Evolutionary conservation across 1,140 invertebrate genomes (phyloP).

Genomic region (Philaenus spumarius): DNA sequence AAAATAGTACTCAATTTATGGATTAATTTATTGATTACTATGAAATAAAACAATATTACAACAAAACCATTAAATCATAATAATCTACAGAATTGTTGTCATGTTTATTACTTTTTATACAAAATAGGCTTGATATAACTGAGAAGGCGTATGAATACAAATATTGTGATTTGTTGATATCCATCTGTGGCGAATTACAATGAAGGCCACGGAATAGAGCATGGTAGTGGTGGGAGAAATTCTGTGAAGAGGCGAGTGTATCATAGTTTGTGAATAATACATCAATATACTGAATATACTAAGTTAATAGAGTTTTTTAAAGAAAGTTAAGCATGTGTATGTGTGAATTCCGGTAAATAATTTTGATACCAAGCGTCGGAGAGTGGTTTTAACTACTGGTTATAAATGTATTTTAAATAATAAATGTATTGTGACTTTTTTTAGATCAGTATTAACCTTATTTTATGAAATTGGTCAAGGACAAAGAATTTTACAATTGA

Average conservation of each 20-base stretch:
- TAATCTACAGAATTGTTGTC: too few relatives aligned
- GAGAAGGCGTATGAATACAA: too few relatives aligned
- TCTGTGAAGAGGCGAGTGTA: not conserved
- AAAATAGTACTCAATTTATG: too few relatives aligned
- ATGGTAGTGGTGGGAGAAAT: not conserved
- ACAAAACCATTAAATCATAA: too few relatives aligned
- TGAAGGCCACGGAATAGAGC: not conserved
- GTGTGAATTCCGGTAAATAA: not conserved
- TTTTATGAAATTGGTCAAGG: constrained; percentile 3
- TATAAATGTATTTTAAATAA: not conserved
- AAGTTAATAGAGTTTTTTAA: not conserved
- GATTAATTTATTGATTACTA: too few relatives aligned
- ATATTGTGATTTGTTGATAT: constrained; percentile 3
- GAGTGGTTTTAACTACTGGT: not conserved
- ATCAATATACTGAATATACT: not conserved
- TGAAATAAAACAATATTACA: too few relatives aligned
- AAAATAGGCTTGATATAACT: too few relatives aligned
- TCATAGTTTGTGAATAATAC: not conserved
- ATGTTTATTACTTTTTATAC: too few relatives aligned
- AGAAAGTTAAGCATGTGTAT: not conserved
- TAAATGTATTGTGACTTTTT: not conserved
- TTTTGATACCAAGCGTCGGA: not conserved
- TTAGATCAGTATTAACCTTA: constrained; percentile 5
- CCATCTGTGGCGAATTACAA: constrained; percentile 3
- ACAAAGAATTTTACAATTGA: not conserved